Evolutionary conservation across 2,113 vertebrate genomes (phyloP), one percentile per base, ranked within the genome.

Genomic region (Diphyllodes magnificus): DNA sequence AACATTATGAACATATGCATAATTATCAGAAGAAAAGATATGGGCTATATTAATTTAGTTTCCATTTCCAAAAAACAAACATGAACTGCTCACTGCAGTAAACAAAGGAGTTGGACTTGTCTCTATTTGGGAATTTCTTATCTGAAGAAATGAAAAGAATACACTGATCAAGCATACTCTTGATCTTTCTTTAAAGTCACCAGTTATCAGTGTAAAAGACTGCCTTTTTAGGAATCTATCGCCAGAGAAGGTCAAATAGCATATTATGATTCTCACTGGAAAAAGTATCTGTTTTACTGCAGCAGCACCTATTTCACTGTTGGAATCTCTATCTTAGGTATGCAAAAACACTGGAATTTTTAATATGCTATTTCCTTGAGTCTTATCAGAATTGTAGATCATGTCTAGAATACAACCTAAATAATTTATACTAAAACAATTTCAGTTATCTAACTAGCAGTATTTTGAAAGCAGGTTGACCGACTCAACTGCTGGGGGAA

Each of bases 21-120:
- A 92, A 92, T 92, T 88, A 78, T 50, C 25, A 72, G 73, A 88
- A 82, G 33, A 21, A 95, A 92, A 83, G 27, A 53, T 83, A 91
- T 24, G 33, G 6, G 4, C 70, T 65, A 25, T 73, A 84, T 92
- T 92, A 81, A 90, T 93, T 93, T 93, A 45, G 12, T 84, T 93
- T 92, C 31, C 21, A 25, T 92, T 91, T 54, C 30, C 24, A 39
- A 70, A 86, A 91, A 85, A 31, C 49, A 85, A 90, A 81, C 7
- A 3, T 27, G 4, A 81, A 44, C 31, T 83, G n/a, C 40, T 71
- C 27, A 60, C 7, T 77, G 42, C n/a, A 51, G 35, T 71, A 94
- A 92, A 92, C 47, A 91, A 83, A 76, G 6, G 30, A 85, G 16
- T 56, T 66, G 78, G 23, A 47, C 11, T 93, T 75, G 15, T 57